Conservation (phyloP, 2,113 vertebrate genomes). For the Forbesichthys agassizii region DNA sequence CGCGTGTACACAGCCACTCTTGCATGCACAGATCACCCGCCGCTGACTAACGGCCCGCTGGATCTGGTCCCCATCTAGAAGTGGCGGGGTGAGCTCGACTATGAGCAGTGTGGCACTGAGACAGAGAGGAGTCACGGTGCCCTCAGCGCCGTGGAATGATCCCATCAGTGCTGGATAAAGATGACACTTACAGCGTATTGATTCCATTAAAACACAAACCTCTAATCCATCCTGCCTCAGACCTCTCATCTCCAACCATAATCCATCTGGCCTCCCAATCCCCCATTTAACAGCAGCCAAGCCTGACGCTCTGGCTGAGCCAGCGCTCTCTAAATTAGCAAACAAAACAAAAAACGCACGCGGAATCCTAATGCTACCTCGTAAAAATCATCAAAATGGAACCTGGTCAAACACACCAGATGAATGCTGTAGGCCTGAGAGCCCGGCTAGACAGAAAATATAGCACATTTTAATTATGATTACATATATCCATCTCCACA, state of each 20-base stretch:
- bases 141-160: constrained; percentile 71
- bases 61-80: constrained; percentile 36
- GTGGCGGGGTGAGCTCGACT: constrained; percentile 51
- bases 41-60: constrained; percentile 27
- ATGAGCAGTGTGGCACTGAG: constrained; percentile 32
- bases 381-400: constrained; percentile 19
- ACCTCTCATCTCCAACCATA: constrained; percentile 71
- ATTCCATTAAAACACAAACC: constrained; percentile 72
- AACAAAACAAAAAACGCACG: constrained; percentile 52
- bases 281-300: constrained; percentile 59
- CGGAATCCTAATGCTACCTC: constrained; percentile 50
- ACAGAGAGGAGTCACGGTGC: constrained; percentile 64
- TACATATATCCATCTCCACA: too few species aligned
- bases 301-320: constrained; percentile 50
- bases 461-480: too few species aligned
- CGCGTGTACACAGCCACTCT: constrained; percentile 39
- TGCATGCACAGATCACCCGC: constrained; percentile 24
- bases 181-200: constrained; percentile 72
- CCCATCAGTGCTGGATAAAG: constrained; percentile 71
- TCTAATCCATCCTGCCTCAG: constrained; percentile 70
- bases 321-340: constrained; percentile 48
- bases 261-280: constrained; percentile 67
- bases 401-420: not conserved
- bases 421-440: not conserved
- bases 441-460: too few species aligned